These are phyloP conservation scores for Heliopora coerulea DNA, from an alignment of 92 coral and sea anemone species.

Conservation along the genomic window DNA sequence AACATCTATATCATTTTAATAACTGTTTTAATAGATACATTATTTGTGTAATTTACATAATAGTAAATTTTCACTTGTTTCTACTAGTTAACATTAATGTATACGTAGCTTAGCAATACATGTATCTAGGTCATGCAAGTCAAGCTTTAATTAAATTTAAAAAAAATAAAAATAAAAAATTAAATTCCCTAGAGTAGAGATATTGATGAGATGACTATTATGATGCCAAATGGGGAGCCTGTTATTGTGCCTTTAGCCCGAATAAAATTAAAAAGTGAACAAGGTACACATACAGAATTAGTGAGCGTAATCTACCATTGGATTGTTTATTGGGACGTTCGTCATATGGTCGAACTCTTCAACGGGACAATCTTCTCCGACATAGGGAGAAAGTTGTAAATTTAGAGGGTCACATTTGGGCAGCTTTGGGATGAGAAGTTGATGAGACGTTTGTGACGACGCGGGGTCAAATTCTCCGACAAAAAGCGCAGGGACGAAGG, in stretches of 20 bases:
- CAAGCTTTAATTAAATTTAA: too few species aligned
- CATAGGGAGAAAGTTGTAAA: background rate
- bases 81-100: too few species aligned
- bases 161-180: slow-evolving; percentile 26
- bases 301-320: slow-evolving; percentile 51
- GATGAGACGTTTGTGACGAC: background rate
- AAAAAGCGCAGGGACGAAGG: slow-evolving; percentile 17
- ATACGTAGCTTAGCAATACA: too few species aligned
- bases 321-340: slow-evolving; percentile 61
- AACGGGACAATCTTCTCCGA: slow-evolving; percentile 28
- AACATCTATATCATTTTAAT: too few species aligned
- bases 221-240: slow-evolving; percentile 55
- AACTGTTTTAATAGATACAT: too few species aligned
- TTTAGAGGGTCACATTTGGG: background rate
- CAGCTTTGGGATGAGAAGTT: background rate
- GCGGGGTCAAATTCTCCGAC: slow-evolving; percentile 8
- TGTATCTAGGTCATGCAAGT: too few species aligned
- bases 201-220: slow-evolving; percentile 32
- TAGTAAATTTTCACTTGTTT: too few species aligned
- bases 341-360: slow-evolving; percentile 38
- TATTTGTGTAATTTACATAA: too few species aligned
- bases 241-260: slow-evolving; percentile 49
- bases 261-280: slow-evolving; percentile 33
- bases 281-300: slow-evolving; percentile 44
- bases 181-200: slow-evolving; percentile 43